phyloP scores from a whole-genome alignment of 2,113 vertebrate species.

The Hippocampus guttulatus region DNA sequence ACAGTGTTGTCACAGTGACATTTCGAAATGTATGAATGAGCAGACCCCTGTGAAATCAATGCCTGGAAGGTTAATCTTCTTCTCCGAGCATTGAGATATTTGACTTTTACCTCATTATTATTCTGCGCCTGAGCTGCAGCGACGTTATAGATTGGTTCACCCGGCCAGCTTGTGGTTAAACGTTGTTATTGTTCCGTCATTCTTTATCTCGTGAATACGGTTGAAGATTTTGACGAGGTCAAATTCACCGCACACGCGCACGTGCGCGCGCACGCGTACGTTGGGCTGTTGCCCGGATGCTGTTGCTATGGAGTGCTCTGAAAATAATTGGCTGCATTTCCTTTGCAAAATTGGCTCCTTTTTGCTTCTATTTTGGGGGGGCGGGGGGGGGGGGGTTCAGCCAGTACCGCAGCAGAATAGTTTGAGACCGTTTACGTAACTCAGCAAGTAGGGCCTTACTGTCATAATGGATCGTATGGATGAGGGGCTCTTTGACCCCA shows the following conservation, averaged over 20 bases:
- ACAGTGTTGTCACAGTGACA: not conserved
- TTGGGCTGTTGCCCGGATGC: not conserved
- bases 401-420: not conserved
- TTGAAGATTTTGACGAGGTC: not conserved
- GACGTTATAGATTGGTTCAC: constrained; percentile 14
- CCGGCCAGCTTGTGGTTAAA: constrained; percentile 27
- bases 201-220: constrained; percentile 4
- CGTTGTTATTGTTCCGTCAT: constrained; percentile 22
- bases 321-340: constrained; percentile 29
- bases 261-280: no score
- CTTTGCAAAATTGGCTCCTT: not conserved
- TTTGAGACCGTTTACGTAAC: not conserved
- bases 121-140: constrained; percentile 4
- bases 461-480: not conserved
- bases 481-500: not conserved
- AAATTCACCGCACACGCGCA: no score
- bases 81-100: not conserved
- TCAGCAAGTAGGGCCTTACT: not conserved
- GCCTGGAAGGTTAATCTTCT: constrained; percentile 17
- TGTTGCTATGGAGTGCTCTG: constrained; percentile 1
- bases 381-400: not conserved
- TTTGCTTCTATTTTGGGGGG: constrained; percentile 13
- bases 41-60: not conserved
- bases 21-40: constrained; percentile 17
- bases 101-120: constrained; percentile 1